Evolutionary conservation across 2,113 vertebrate genomes (phyloP), one percentile per base, ranked within the genome.

Genomic region (Seriola dumerili): DNA sequence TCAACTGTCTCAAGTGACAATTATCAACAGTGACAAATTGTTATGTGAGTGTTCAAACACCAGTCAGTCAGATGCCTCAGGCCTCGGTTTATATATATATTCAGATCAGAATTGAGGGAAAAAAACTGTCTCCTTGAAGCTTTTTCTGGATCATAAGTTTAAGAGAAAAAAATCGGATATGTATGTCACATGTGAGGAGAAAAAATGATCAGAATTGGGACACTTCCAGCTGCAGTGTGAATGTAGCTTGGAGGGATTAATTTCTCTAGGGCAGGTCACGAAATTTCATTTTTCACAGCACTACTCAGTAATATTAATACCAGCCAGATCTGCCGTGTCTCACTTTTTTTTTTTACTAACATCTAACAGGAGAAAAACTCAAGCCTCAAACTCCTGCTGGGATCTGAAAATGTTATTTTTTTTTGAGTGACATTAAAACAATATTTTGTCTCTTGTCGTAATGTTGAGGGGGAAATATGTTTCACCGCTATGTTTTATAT

Each of bases 231-330:
- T 77, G 63, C 78, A 59, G 57, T 67, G 38, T 61, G 66, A 75
- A 58, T 48, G 32, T 62, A 72, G 57, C 52, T 72, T 61, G 29
- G 32, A 73, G 52, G 82, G 78, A 88, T 81, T 80, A 0, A 57
- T 68, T 85, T 86, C 80, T 81, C 32, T 16, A 4, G 63, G 64
- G 69, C 77, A 81, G 61, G 78, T 85, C 74, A 50, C 3, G 64
- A 75, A 83, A 58, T 62, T 72, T 32, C 6, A 19, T 81, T 83
- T 88, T 85, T 72, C n/a, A 14, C 63, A 81, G 55, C 42, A 46
- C 63, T 46, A 12, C 58, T 83, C 32, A 50, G 83, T 46, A 23
- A 62, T 75, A 71, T 72, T 73, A 76, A 75, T 65, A 38, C 70
- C 17, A 32, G 29, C 50, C 57, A 64, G 65, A 71, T 78, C 73